Conservation (phyloP, 2,113 vertebrate species). For the Haplochromis burtoni region DNA sequence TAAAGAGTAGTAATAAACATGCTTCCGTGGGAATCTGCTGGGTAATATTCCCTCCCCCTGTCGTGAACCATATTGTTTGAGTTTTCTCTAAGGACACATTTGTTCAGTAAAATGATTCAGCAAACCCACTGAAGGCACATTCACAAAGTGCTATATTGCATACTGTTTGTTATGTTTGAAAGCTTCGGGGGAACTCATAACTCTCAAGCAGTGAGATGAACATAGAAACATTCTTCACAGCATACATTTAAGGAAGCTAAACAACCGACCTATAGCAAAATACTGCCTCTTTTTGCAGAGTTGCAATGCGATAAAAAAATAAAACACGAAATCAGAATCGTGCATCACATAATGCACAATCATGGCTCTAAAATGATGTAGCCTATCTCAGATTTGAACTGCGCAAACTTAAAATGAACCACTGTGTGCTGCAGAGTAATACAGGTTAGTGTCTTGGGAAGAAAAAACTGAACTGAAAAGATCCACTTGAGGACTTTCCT, state of each 20-base stretch:
- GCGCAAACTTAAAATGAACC: conserved; percentile 60
- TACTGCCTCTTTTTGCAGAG: not conserved
- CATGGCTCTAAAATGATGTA: conserved; percentile 25
- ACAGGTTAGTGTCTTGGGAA: conserved; percentile 66
- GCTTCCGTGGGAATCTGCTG: conserved; percentile 44
- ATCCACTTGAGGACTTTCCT: conserved; percentile 76
- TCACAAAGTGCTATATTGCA: conserved; percentile 60
- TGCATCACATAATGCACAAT: conserved; percentile 49
- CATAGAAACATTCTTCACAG: conserved; percentile 51
- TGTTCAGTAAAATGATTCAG: conserved; percentile 69
- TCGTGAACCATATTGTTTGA: conserved; percentile 62
- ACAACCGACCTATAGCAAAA: conserved; percentile 28
- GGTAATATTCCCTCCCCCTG: conserved; percentile 46
- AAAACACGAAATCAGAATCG: conserved; percentile 1
- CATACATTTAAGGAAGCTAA: conserved; percentile 37
- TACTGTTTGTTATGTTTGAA: conserved; percentile 71
- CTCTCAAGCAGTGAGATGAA: conserved; percentile 57
- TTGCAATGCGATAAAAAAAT: not conserved
- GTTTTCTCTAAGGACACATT: conserved; percentile 68
- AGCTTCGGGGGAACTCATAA: conserved; percentile 68
- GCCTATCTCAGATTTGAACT: conserved; percentile 28
- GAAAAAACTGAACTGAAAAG: conserved; percentile 68
- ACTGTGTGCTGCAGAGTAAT: conserved; percentile 54
- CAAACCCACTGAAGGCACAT: conserved; percentile 65
- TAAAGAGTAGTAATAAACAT: conserved; percentile 46